phyloP scores from a whole-genome alignment of 1,140 invertebrate species.

The Homarus americanus region DNA sequence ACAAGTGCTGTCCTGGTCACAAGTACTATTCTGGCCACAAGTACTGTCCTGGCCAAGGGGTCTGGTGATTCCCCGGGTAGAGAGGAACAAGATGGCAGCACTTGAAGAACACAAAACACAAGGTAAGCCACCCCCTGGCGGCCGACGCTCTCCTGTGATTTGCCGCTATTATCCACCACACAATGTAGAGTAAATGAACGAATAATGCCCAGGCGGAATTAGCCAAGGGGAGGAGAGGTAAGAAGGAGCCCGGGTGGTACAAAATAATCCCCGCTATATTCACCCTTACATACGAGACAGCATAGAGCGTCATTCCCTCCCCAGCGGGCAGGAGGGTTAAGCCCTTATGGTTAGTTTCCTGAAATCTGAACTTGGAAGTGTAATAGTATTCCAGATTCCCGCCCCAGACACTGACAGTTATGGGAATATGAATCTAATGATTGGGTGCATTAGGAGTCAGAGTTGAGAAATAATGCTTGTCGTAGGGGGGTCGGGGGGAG shows the following conservation, averaged over 20 bases:
- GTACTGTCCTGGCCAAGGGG: too few relatives aligned
- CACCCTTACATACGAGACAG: constrained; percentile 12
- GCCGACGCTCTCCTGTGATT: constrained; percentile 46
- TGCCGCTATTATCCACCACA: constrained; percentile 63
- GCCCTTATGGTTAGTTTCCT: constrained; percentile 33
- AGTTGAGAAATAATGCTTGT: constrained; percentile 38
- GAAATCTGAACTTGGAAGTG: constrained; percentile 65
- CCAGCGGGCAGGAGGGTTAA: not conserved
- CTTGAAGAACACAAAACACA: not conserved
- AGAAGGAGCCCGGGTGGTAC: not conserved
- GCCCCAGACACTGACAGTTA: constrained; percentile 53
- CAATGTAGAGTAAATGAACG: constrained; percentile 68
- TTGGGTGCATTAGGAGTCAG: constrained; percentile 57
- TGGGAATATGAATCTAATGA: constrained; percentile 66
- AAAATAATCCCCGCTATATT: not conserved
- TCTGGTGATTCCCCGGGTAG: too few relatives aligned
- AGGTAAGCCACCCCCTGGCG: constrained; percentile 27
- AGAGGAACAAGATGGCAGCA: too few relatives aligned
- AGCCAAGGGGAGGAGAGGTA: constrained; percentile 20
- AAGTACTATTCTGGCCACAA: too few relatives aligned
- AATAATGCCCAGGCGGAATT: constrained; percentile 60
- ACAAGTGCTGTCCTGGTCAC: too few relatives aligned
- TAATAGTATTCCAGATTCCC: constrained; percentile 68
- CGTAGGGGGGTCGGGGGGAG: not conserved
- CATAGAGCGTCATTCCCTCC: not conserved